A percentile compares a stretch with the other conserved stretches of the same genome.
phyloP scores from a whole-genome alignment of 2,797 vertebrate genomes.

The Oreortyx pictus region DNA sequence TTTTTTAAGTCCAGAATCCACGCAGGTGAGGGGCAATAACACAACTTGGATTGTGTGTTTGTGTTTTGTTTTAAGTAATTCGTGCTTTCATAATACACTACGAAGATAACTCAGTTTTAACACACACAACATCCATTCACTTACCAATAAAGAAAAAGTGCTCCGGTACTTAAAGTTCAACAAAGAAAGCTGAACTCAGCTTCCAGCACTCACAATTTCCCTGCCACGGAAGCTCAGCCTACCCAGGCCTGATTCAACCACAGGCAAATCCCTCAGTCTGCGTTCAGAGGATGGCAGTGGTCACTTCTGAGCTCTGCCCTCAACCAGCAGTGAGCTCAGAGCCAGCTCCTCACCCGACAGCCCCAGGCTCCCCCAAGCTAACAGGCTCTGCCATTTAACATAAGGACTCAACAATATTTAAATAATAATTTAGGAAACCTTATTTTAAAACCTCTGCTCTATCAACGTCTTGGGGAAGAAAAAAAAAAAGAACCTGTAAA shows the following conservation, averaged over 20 bases:
- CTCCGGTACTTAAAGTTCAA: constrained; percentile 40
- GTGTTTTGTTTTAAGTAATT: not conserved
- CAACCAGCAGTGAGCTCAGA: not conserved
- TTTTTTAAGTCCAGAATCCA: not conserved
- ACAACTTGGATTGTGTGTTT: constrained; percentile 6
- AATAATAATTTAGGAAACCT: not conserved
- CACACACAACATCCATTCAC: constrained; percentile 17
- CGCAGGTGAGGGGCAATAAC: not conserved
- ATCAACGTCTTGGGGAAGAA: not conserved
- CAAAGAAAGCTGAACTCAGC: constrained; percentile 27
- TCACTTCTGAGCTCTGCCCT: not conserved
- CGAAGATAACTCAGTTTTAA: constrained; percentile 41
- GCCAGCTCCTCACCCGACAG: not conserved
- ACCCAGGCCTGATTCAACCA: not conserved
- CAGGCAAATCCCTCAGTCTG: not conserved
- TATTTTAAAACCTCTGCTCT: not conserved
- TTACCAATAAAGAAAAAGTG: constrained; percentile 16
- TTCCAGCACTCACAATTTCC: not conserved
- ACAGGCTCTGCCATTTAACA: not conserved
- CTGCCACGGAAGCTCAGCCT: not conserved
- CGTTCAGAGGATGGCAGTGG: not conserved
- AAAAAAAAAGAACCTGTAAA: not conserved
- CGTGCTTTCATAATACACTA: constrained; percentile 36
- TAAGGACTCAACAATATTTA: not conserved
- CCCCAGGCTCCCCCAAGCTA: not conserved